Evolutionary conservation across 2,797 vertebrate species (phyloP).

Genomic region (Aythya fuligula): DNA sequence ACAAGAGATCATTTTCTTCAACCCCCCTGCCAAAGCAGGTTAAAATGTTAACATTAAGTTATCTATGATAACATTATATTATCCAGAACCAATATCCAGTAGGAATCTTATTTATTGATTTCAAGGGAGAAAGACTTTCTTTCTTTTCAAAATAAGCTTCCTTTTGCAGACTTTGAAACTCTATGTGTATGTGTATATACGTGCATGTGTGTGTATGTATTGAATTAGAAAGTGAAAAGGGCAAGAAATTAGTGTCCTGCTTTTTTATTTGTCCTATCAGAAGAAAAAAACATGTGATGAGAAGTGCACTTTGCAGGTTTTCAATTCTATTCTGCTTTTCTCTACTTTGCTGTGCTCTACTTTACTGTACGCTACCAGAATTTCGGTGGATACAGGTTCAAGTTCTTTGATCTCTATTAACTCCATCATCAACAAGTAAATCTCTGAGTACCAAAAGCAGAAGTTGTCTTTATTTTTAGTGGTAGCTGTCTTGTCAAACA

Average conservation of each 20-base stretch:
- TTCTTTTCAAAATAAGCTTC: background rate
- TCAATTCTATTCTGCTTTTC: background rate
- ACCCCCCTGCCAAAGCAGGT: too few relatives aligned
- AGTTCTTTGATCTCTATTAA: background rate
- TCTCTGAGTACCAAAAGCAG: background rate
- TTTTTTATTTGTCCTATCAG: background rate
- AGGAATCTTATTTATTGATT: background rate
- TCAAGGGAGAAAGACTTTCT: background rate
- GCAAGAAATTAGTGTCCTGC: background rate
- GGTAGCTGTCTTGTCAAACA: constrained; percentile 1
- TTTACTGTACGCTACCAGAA: background rate
- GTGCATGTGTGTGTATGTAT: background rate
- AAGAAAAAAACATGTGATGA: background rate
- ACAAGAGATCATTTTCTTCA: too few relatives aligned
- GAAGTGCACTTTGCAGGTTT: background rate
- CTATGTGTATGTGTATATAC: background rate
- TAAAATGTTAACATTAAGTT: too few relatives aligned
- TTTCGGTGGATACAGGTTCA: background rate
- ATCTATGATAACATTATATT: too few relatives aligned
- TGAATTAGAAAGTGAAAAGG: background rate
- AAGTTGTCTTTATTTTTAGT: constrained; percentile 1
- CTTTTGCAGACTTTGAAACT: background rate
- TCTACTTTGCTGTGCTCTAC: too few relatives aligned
- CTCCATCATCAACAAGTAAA: background rate
- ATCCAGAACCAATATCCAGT: background rate